Evolutionary conservation across 30 jellyfish, hydroid and myxozoan genomes (phyloP), one percentile per base, ranked within the genome.

Genomic region (Hydractinia echinata): DNA sequence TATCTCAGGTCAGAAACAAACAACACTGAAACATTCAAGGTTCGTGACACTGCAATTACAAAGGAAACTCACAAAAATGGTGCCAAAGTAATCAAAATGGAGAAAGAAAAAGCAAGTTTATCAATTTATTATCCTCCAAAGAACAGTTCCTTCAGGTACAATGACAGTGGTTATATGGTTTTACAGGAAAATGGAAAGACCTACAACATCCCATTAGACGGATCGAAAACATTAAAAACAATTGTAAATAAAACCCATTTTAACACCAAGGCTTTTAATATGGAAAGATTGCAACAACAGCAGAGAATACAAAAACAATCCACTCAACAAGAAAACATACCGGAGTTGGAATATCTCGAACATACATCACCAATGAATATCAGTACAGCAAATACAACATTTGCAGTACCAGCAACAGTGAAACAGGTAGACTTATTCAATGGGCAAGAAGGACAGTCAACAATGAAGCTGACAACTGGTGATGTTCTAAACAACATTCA

Each of bases 1-100:
- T 77, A 77, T 60, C 51, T 77, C 18, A 50, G 44, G 0, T 49
- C 78, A 54, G 30, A 79, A 8, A 53, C 60, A 18, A 77, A 61
- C 55, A 77, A 62, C 30, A 77, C 85, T 11, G 64, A 62, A 49
- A 77, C 85, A 21, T 77, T 77, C 4, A 77, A 77, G 30, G 53
- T 77, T 51, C 60, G 64, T 1, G 83, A 77, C 49, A 77, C 85
- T 4, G 53, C 85, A 15, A 77, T 77, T 64, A 77, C 85, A 55
- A 77, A 77, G 64, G 55, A 77, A 10, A 77, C 66, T 48, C 60
- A 77, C 66, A 44, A 53, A 16, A 77, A 77, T 54, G 85, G 85
- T 53, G 85, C 85, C 13, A 77, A 77, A 77, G 85, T 77, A 14
- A 77, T 77, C 14, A 77, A 79, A 53, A 77, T 77, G 85, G 73